Evolutionary conservation across 2,888 invertebrate species (phyloP).

Genomic region (Nomada lathburiana): DNA sequence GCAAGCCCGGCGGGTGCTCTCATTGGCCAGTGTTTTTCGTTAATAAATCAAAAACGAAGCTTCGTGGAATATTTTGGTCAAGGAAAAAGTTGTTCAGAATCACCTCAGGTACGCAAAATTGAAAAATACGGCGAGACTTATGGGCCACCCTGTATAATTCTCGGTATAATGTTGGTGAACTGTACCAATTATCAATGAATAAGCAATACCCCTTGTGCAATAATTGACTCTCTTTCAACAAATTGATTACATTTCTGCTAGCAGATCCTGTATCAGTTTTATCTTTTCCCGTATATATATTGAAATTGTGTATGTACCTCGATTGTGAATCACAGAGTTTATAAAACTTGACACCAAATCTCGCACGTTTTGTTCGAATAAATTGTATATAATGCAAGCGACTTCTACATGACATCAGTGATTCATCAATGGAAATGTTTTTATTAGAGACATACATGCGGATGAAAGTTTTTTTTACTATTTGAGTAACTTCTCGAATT

Average conservation of each 20-base stretch:
- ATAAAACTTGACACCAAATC: conserved; percentile 71
- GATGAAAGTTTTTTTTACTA: conserved; percentile 55
- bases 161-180: conserved; percentile 49
- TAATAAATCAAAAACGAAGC: too few species aligned
- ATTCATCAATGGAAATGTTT: conserved; percentile 66
- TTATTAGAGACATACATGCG: conserved; percentile 58
- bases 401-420: conserved; percentile 69
- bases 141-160: conserved; percentile 51
- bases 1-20: too few species aligned
- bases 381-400: conserved; percentile 71
- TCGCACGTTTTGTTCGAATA: conserved; percentile 70
- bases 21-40: too few species aligned
- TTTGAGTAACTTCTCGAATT: conserved; percentile 62
- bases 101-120: too few species aligned
- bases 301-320: conserved; percentile 63
- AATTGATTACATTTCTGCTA: conserved; percentile 52
- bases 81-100: too few species aligned
- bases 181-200: conserved; percentile 52
- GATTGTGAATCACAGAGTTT: conserved; percentile 70
- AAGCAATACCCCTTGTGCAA: conserved; percentile 46
- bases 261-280: conserved; percentile 47
- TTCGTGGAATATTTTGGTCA: too few species aligned
- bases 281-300: conserved; percentile 61
- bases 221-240: conserved; percentile 49
- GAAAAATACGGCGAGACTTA: too few species aligned